Percentiles rank a stretch among this genome's conserved stretches.
Evolutionary conservation across 2,797 vertebrate genomes (phyloP).

Genomic region (Arremon aurantiirostris): DNA sequence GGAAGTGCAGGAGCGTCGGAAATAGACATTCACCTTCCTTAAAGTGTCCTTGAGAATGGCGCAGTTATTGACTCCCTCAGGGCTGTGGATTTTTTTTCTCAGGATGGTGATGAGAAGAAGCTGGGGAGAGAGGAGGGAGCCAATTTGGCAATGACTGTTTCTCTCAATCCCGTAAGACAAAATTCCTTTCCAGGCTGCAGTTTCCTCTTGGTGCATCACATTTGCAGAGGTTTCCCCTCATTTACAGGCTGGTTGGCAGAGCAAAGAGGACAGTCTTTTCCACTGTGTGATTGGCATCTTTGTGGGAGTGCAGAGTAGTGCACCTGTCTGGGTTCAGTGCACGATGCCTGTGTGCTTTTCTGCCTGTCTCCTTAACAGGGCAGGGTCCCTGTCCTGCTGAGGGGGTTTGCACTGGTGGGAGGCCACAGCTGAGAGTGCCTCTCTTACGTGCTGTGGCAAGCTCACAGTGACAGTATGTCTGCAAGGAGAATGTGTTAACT

Average conservation of each 20-base stretch:
- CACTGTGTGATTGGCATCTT: neutral
- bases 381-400: neutral
- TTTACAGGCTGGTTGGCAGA: neutral
- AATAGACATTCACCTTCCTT: neutral
- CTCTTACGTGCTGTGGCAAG: neutral
- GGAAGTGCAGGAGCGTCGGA: neutral
- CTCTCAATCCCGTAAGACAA: neutral
- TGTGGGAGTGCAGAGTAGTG: neutral
- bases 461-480: neutral
- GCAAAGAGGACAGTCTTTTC: neutral
- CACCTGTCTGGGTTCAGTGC: neutral
- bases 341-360: neutral
- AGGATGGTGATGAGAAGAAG: neutral
- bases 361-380: neutral
- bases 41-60: slow-evolving; percentile 16
- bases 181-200: slow-evolving; percentile 1
- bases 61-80: neutral
- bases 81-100: neutral
- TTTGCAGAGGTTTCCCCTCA: slow-evolving; percentile 9
- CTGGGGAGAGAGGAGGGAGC: neutral
- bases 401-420: neutral
- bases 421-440: neutral
- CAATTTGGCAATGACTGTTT: neutral
- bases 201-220: neutral
- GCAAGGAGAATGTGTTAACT: neutral